Evolutionary conservation across 2,113 vertebrate species (phyloP).

Genomic region (Noctilio leporinus): DNA sequence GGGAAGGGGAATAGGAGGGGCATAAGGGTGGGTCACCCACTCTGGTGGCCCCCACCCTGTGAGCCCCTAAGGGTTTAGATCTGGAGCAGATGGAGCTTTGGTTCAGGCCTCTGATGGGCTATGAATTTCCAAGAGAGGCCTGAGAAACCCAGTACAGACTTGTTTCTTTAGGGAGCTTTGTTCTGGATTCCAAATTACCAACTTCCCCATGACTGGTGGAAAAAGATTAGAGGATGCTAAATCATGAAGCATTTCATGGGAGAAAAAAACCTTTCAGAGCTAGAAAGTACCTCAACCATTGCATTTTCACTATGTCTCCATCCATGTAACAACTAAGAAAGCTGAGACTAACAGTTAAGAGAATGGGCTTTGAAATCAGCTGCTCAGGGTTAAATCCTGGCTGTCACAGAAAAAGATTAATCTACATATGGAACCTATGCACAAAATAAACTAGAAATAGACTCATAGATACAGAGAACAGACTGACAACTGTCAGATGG

Average conservation of each 20-base stretch:
- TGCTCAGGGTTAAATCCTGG: neutral
- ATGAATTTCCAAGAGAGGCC: neutral
- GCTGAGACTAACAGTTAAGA: neutral
- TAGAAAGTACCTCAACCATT: neutral
- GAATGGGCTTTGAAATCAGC: neutral
- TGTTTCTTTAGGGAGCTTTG: neutral
- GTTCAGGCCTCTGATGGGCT: neutral
- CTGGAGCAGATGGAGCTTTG: neutral
- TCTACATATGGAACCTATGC: no score
- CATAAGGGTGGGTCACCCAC: neutral
- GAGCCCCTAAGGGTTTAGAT: neutral
- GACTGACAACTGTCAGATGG: no score
- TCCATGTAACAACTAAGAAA: neutral
- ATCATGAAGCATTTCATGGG: neutral
- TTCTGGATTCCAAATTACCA: neutral
- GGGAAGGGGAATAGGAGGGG: neutral
- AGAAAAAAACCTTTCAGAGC: neutral
- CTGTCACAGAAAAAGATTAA: neutral
- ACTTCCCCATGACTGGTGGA: neutral
- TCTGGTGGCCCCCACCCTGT: neutral
- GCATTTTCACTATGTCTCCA: neutral
- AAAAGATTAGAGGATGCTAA: neutral
- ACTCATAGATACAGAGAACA: no score
- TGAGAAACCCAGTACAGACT: neutral
- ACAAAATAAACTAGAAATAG: no score